A percentile compares a stretch with the other conserved stretches of the same genome.
phyloP scores from a whole-genome alignment of 2,113 vertebrate genomes.

The Tretioscincus oriximinensis region DNA sequence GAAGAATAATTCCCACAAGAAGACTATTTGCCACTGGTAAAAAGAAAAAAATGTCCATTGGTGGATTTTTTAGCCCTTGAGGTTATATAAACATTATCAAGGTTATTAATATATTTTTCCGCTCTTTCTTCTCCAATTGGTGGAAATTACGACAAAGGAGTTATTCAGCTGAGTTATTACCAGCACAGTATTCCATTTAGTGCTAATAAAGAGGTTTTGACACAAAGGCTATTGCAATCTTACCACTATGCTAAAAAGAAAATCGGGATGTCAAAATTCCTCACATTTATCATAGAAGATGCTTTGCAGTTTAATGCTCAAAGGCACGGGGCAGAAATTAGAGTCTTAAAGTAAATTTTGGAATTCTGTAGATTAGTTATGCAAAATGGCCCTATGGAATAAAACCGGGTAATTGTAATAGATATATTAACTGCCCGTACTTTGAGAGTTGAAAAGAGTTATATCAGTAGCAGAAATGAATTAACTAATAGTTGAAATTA shows the following conservation, averaged over 20 bases:
- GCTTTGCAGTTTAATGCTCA: background rate
- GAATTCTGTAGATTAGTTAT: background rate
- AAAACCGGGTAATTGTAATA: background rate
- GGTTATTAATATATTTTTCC: background rate
- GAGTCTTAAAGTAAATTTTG: background rate
- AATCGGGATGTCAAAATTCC: background rate
- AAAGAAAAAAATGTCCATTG: background rate
- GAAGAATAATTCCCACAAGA: background rate
- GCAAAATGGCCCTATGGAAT: background rate
- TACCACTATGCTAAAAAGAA: background rate
- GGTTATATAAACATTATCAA: conserved; percentile 1
- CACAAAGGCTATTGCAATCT: background rate
- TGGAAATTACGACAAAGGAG: background rate
- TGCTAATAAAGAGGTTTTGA: background rate
- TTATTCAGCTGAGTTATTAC: background rate
- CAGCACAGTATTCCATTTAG: background rate
- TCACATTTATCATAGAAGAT: background rate
- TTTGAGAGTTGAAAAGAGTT: too few relatives aligned
- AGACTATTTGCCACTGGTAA: background rate
- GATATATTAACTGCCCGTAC: background rate
- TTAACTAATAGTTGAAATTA: too few relatives aligned
- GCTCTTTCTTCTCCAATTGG: background rate
- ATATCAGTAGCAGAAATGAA: too few relatives aligned
- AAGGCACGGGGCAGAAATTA: background rate
- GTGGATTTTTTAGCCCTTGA: background rate